Base-by-base conservation (phyloP, 2,888 invertebrate species). In the Ferrisia virgata region DNA sequence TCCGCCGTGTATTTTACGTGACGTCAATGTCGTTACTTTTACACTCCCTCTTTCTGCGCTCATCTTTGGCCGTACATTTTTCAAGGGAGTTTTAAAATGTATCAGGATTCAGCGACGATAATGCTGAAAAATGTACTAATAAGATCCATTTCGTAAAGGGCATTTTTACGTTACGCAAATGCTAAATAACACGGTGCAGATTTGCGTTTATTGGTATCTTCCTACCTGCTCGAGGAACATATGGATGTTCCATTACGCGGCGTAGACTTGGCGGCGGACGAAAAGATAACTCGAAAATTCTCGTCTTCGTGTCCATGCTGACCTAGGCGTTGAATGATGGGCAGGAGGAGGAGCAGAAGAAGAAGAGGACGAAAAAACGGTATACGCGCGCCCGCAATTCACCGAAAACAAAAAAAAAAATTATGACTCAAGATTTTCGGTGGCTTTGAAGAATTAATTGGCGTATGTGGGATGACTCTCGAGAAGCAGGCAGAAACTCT, bases 1-100 rank as follows among this genome's bases (percentile, higher is more conserved):
- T 81, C 82, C 58, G 69, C 82, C 82, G 64, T 22, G 81, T 80
- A 47, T 58, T 47, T 1, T 79, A 79, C 79, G 64, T 82, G 82
- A 82, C 82, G 82, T 82, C 82, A 82, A 72, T 82, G 82, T 82
- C 82, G 82, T 82, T 69, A 53, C 31, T 79, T 25, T 79, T 40
- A 43, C 40, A 28, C 79, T 31, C 4, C 22, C 3, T 11, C 22
- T 43, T 31, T 53, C 28, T 31, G 53, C 8, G 11, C 25, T 11
- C 58, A 11, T 11, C 8, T 25, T 2, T 25, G 13, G 28, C 22
- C 4, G 58, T 4, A 28, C 28, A 28, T 47, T 47, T 47, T 47
- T 47, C 47, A 47, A 47, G 47, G 47, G 47, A 47, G 47, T 47
- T 47, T 47, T 47, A 18, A 47, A 47, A 47, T 47, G 47, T 47